Percentiles rank a stretch among this genome's conserved stretches.
phyloP scores from a whole-genome alignment of 2,797 vertebrate genomes.

The Sphenopsis melanotis region DNA sequence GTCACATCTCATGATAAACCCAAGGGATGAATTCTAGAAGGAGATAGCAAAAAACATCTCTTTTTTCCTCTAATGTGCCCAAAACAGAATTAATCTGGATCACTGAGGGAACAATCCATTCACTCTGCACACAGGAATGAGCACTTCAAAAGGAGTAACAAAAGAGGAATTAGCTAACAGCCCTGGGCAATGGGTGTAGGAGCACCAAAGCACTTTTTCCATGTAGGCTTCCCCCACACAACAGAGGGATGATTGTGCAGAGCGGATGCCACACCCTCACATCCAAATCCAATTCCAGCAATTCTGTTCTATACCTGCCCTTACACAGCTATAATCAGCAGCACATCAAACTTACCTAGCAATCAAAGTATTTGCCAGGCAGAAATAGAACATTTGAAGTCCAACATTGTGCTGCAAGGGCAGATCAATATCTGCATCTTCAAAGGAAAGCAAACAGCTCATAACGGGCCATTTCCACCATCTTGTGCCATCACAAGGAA shows the following conservation, averaged over 20 bases:
- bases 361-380: constrained; percentile 4
- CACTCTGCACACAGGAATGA: neutral
- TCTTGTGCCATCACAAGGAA: neutral
- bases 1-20: neutral
- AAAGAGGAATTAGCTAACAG: constrained; percentile 8
- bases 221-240: neutral
- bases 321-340: neutral
- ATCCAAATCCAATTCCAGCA: neutral
- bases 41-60: neutral
- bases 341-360: neutral
- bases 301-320: neutral
- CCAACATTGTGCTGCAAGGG: neutral
- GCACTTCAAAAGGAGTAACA: neutral
- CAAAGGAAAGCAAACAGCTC: constrained; percentile 2
- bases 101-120: neutral
- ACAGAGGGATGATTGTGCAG: neutral
- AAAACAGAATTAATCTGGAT: neutral
- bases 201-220: constrained; percentile 19
- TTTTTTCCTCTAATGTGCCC: neutral
- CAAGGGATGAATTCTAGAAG: neutral
- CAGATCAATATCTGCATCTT: constrained; percentile 24
- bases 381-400: constrained; percentile 27
- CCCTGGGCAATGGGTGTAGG: constrained; percentile 1
- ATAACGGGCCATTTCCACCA: neutral
- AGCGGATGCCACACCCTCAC: neutral